Percentiles rank a stretch among this genome's conserved stretches.
phyloP scores from a whole-genome alignment of 30 jellyfish, hydroid and myxozoan species.

The Chrysaora quinquecirrha region DNA sequence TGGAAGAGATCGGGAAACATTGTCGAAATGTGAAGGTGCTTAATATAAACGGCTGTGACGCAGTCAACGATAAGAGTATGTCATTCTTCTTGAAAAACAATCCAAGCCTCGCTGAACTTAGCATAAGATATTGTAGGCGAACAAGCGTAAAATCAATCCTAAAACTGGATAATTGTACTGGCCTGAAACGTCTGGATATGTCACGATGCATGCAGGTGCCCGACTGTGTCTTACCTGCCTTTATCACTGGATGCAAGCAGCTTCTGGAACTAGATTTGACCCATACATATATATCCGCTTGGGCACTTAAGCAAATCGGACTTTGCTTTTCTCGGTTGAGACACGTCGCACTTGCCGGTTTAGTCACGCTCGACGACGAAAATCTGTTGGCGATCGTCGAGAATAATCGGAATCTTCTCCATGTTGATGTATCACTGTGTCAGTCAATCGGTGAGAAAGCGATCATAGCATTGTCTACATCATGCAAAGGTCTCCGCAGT shows the following conservation, averaged over 20 bases:
- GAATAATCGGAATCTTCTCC: neutral
- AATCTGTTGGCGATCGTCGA: neutral
- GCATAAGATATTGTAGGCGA: conserved; percentile 43
- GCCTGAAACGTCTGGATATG: conserved; percentile 24
- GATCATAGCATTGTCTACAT: neutral
- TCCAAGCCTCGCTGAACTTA: conserved; percentile 4
- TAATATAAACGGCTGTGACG: conserved; percentile 7
- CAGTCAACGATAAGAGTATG: conserved; percentile 33
- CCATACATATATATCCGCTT: conserved; percentile 16
- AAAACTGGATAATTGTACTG: conserved; percentile 2
- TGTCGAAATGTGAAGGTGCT: conserved; percentile 19
- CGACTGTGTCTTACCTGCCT: conserved; percentile 8
- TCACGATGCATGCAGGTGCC: conserved; percentile 34
- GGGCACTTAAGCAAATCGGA: conserved; percentile 30
- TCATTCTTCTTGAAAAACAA: conserved; percentile 3
- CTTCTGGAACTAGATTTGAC: conserved; percentile 23
- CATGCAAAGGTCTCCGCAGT: conserved; percentile 1
- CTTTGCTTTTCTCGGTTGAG: neutral
- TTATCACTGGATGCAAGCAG: conserved; percentile 28
- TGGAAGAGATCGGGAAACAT: conserved; percentile 9
- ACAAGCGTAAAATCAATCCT: conserved; percentile 5
- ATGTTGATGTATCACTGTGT: conserved; percentile 33
- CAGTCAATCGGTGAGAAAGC: conserved; percentile 14
- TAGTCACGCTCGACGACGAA: conserved; percentile 20
- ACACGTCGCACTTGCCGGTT: conserved; percentile 11